Base-by-base conservation (phyloP, 1,140 invertebrate genomes). In the Himalopsyche phryganea region DNA sequence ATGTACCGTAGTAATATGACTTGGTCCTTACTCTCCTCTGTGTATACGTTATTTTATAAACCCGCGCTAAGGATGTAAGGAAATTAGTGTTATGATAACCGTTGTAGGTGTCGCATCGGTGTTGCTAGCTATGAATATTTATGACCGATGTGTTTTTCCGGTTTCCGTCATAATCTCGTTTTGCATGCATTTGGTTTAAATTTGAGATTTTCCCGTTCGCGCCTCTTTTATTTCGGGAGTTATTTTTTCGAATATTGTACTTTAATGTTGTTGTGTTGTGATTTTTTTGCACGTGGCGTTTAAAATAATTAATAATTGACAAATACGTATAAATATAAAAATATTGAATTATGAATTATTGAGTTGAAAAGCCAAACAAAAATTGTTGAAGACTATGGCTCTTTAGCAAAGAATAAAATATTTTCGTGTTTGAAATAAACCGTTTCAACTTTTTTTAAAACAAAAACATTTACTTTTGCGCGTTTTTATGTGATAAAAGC, bases 1-100 rank as follows among this genome's bases (percentile, higher is more conserved):
- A 47, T 48, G 53, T 32, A 32, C 53, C 42, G 42, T 55, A 55
- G 47, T 48, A 55, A 50, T 32, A 28, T 50, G 55, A 58, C 38
- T 51, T 36, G 47, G 55, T 50, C 23, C 23, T 28, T 28, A 28
- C 23, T 28, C 23, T 28, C n/a, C 23, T 40, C 55, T 45, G 28
- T 19, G 46, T 33, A 38, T 19, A 49, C 38, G 54, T 57, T 57
- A 50, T 58, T 58, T 51, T 58, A 58, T 58, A 58, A 58, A 51
- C 32, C 38, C 49, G 48, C 38, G 56, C 56, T 45, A 58, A 51
- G 56, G 56, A 52, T 23, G 55, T 45, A 52, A 52, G 49, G 42
- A 46, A 58, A 51, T 58, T 58, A 58, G 56, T 58, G 56, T 47
- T 52, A 51, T 58, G 49, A 52, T 52, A 58, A 45, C 56, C 49